These are phyloP conservation scores for Peromyscus maniculatus DNA, from an alignment of 2,113 vertebrate genomes.

Conservation along the genomic window DNA sequence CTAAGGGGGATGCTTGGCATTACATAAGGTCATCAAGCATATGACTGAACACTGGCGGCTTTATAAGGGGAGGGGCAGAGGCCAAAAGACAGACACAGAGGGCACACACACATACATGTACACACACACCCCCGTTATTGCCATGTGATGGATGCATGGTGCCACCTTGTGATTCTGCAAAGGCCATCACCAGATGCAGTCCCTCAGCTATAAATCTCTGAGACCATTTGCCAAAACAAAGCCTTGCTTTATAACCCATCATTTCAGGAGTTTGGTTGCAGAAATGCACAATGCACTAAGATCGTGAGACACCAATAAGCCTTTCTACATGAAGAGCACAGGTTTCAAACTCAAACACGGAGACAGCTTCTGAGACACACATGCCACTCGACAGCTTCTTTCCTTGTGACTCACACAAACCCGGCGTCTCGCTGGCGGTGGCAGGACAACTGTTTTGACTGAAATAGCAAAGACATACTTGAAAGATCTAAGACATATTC, in stretches of 20 bases:
- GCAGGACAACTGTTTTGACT: not conserved
- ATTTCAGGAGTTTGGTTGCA: not conserved
- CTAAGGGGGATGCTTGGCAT: not conserved
- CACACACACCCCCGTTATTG: not conserved
- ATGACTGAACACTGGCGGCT: not conserved
- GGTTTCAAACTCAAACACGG: not conserved
- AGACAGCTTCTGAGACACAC: not conserved
- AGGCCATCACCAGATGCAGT: not conserved
- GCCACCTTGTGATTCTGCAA: not conserved
- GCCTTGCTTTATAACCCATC: not conserved
- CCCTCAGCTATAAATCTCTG: not conserved
- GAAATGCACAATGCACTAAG: not conserved
- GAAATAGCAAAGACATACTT: not conserved
- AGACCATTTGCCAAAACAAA: not conserved
- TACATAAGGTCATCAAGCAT: too few species aligned
- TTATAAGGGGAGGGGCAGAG: not conserved
- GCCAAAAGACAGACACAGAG: not conserved
- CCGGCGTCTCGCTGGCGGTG: too few species aligned
- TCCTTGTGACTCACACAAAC: not conserved
- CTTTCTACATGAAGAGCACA: not conserved
- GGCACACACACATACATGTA: not conserved
- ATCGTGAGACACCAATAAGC: rapidly evolving
- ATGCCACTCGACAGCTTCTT: not conserved
- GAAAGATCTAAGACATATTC: not conserved
- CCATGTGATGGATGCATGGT: too few species aligned